Conservation (phyloP, 2,113 vertebrate species). For the Gallinago media region DNA sequence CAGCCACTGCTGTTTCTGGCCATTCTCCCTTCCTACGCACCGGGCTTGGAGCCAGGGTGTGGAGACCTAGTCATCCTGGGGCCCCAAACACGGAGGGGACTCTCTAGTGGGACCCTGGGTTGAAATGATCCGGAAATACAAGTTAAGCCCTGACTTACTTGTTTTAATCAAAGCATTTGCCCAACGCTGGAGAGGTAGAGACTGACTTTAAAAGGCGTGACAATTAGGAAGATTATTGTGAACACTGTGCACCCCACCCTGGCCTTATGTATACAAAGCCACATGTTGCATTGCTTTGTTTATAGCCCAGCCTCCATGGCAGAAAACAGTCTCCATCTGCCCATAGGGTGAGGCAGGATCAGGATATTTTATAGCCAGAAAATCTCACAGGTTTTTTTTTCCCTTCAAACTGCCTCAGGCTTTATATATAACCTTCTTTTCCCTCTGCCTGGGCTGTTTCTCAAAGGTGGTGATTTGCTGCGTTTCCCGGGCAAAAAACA, state of each 20-base stretch:
- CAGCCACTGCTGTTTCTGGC: conserved; percentile 9
- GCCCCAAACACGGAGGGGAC: neutral
- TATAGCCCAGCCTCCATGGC: neutral
- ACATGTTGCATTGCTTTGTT: conserved; percentile 28
- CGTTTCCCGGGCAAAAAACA: neutral
- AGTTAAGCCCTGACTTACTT: neutral
- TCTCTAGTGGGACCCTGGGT: neutral
- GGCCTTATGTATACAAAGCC: conserved; percentile 32
- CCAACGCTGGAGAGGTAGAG: neutral
- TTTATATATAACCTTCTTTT: neutral
- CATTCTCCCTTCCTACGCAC: neutral
- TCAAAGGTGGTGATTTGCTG: neutral
- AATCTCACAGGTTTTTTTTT: neutral
- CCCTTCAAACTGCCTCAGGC: neutral
- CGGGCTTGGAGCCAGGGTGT: conserved; percentile 13
- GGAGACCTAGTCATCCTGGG: neutral
- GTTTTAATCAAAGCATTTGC: conserved; percentile 19
- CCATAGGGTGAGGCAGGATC: neutral
- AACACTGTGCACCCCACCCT: neutral
- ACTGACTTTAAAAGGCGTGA: neutral
- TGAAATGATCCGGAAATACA: neutral
- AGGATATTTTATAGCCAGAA: neutral
- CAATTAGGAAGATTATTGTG: neutral
- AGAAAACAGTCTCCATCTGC: neutral
- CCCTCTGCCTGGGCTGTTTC: neutral